Conservation (phyloP, 2,113 vertebrate species). For the Pardalotus punctatus region DNA sequence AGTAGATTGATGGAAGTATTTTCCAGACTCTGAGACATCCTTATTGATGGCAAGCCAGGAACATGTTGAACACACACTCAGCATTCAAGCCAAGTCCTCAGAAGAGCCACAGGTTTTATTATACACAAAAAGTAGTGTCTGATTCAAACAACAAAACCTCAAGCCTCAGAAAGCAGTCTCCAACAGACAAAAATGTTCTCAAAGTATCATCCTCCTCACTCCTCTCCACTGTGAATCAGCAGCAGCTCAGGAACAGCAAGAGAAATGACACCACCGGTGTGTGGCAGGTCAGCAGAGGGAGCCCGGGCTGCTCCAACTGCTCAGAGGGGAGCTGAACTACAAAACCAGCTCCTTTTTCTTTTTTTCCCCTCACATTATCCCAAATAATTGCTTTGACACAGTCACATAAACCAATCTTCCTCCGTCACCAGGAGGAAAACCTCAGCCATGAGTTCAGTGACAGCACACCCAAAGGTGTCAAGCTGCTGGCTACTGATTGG, state of each 20-base stretch:
- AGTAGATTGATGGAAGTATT: background rate
- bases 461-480: fast-evolving
- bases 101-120: background rate
- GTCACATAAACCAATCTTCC: background rate
- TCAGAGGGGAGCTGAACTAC: background rate
- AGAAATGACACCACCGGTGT: background rate
- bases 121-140: background rate
- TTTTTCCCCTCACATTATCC: background rate
- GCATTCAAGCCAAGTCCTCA: background rate
- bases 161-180: background rate
- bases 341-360: background rate
- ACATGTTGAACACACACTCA: background rate
- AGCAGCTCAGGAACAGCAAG: background rate
- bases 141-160: background rate
- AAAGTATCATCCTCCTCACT: background rate
- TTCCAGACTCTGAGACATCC: background rate
- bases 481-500: background rate
- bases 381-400: background rate
- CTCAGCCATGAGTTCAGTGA: background rate
- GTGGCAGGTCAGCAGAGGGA: conserved; percentile 2
- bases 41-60: background rate
- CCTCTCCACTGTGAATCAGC: background rate
- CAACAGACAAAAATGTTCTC: background rate
- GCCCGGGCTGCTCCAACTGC: background rate
- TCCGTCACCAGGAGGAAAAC: background rate